These are phyloP conservation scores for Oncorhynchus kisutch DNA, from an alignment of 2,113 vertebrate genomes.

Conservation along the genomic window DNA sequence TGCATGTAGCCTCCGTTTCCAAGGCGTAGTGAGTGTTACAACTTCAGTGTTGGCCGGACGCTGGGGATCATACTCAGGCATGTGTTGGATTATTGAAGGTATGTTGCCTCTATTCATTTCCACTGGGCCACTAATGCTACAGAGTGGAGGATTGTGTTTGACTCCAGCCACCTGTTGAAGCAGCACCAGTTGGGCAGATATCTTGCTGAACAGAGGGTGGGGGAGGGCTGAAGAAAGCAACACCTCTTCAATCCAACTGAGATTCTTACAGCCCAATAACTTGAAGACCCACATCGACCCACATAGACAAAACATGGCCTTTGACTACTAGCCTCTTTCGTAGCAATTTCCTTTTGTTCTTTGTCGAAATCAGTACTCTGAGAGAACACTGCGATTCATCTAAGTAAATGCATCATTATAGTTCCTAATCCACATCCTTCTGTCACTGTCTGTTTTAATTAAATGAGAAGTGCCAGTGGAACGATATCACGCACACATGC, in stretches of 20 bases:
- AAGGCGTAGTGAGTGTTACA: not conserved
- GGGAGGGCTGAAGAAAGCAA: constrained; percentile 24
- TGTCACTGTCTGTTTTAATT: constrained; percentile 96
- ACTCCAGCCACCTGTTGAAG: constrained; percentile 80
- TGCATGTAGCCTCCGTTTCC: not conserved
- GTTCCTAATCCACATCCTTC: constrained; percentile 89
- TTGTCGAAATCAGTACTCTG: constrained; percentile 80
- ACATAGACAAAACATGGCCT: constrained; percentile 79
- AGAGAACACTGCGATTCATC: constrained; percentile 84
- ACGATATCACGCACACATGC: constrained; percentile 79
- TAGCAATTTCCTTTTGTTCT: constrained; percentile 89
- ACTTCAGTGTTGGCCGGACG: too few species aligned
- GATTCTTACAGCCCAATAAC: constrained; percentile 68
- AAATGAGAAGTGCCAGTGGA: constrained; percentile 85
- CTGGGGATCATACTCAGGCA: not conserved
- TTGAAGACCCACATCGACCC: constrained; percentile 58
- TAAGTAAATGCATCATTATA: constrained; percentile 90
- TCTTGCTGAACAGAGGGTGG: constrained; percentile 75
- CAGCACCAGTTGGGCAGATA: constrained; percentile 79
- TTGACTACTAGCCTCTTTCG: constrained; percentile 78
- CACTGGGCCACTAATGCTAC: constrained; percentile 74
- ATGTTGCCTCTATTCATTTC: constrained; percentile 56
- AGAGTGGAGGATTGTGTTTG: constrained; percentile 79
- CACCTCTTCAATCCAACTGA: constrained; percentile 70
- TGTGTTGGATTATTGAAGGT: constrained; percentile 37